Conservation (phyloP, 2,113 vertebrate genomes). For the Oceanites oceanicus region DNA sequence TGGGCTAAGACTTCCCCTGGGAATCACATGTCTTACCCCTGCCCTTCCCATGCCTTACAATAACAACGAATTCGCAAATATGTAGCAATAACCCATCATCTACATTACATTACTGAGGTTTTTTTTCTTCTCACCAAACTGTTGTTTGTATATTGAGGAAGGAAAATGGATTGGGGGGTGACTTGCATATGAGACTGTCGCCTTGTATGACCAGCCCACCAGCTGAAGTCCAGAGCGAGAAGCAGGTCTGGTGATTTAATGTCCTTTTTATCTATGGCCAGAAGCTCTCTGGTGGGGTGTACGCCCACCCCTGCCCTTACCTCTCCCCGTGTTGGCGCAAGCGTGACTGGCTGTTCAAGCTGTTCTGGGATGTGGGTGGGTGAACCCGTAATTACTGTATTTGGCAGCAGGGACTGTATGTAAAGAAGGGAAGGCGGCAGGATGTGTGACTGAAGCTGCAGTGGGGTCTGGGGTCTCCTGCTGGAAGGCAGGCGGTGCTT, state of each 20-base stretch:
- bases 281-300: neutral
- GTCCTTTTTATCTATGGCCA: neutral
- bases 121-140: neutral
- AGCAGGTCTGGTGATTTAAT: neutral
- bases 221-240: neutral
- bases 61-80: neutral
- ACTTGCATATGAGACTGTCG: neutral
- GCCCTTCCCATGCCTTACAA: neutral
- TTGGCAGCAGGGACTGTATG: conserved; percentile 56
- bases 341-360: neutral
- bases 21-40: neutral
- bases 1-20: neutral
- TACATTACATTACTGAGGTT: neutral
- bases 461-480: conserved; percentile 29
- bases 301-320: neutral
- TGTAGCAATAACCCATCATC: conserved; percentile 40
- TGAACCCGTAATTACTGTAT: neutral
- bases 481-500: conserved; percentile 25
- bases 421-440: conserved; percentile 38
- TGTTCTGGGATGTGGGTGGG: neutral
- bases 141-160: neutral
- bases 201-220: neutral
- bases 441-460: conserved; percentile 50
- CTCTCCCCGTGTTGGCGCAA: neutral
- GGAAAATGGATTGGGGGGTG: neutral